Conservation (phyloP, 2,113 vertebrate species). For the Romanogobio albipinnatus region DNA sequence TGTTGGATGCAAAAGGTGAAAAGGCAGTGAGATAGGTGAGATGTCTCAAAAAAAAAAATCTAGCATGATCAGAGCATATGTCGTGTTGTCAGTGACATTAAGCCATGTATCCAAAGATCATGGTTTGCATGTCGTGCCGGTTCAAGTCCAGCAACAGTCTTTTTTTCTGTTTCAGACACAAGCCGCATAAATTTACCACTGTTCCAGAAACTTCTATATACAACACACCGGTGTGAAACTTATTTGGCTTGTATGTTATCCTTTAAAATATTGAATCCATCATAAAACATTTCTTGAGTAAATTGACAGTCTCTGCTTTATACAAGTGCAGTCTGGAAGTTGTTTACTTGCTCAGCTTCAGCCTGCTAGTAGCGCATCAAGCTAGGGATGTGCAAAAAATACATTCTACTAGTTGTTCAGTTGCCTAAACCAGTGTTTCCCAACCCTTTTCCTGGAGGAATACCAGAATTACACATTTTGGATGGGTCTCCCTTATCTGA, state of each 20-base stretch:
- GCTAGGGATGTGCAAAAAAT: not conserved
- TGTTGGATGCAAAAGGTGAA: slow-evolving; percentile 45
- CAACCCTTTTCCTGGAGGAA: not conserved
- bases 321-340: not conserved
- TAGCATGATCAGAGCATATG: slow-evolving; percentile 51
- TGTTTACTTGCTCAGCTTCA: not conserved
- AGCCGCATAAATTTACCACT: not conserved
- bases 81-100: slow-evolving; percentile 59
- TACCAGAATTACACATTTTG: not conserved
- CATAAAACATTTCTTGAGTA: not conserved
- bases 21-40: slow-evolving; percentile 55
- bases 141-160: slow-evolving; percentile 62
- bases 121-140: slow-evolving; percentile 54
- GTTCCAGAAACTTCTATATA: not conserved
- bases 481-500: not conserved
- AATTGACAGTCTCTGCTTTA: not conserved
- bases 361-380: not conserved
- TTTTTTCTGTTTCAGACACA: not conserved
- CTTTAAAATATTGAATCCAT: slow-evolving; percentile 22
- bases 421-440: not conserved
- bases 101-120: slow-evolving; percentile 66
- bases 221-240: not conserved
- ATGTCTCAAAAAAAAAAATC: slow-evolving; percentile 39
- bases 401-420: not conserved
- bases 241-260: not conserved